These are phyloP conservation scores for Cotesia chilonis DNA, from an alignment of 1,140 invertebrate species.

Conservation along the genomic window DNA sequence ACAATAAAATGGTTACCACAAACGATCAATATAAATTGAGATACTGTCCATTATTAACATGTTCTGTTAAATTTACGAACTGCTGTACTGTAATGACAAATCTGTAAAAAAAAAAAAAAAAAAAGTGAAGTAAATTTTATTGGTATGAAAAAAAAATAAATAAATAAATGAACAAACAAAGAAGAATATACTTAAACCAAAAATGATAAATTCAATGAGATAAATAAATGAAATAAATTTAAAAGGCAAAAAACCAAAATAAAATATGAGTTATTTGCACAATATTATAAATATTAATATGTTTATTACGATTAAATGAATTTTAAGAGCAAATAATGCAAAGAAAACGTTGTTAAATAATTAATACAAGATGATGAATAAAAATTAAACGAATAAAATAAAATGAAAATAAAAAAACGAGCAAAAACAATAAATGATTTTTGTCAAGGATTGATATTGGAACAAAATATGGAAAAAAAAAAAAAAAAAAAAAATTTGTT, in stretches of 20 bases:
- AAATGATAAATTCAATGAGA: slow-evolving; percentile 51
- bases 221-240: slow-evolving; percentile 39
- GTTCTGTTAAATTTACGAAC: slow-evolving; percentile 35
- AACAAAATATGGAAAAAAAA: slow-evolving; percentile 13
- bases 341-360: slow-evolving; percentile 55
- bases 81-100: slow-evolving; percentile 27
- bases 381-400: slow-evolving; percentile 24
- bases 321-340: slow-evolving; percentile 55
- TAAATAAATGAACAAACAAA: slow-evolving; percentile 8
- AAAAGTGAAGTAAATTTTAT: neutral
- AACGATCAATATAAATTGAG: neutral
- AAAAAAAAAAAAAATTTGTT: slow-evolving; percentile 41
- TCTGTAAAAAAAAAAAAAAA: slow-evolving; percentile 7
- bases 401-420: slow-evolving; percentile 30
- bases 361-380: slow-evolving; percentile 50
- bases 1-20: neutral
- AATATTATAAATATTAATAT: slow-evolving; percentile 61
- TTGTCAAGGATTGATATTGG: slow-evolving; percentile 34
- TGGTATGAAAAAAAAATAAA: neutral
- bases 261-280: slow-evolving; percentile 59
- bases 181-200: slow-evolving; percentile 18
- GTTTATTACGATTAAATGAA: slow-evolving; percentile 57
- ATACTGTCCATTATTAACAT: slow-evolving; percentile 40
- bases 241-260: slow-evolving; percentile 32
- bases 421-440: slow-evolving; percentile 37